Conservation (phyloP, 2,888 invertebrate genomes). For the Trissoscelio sp. region DNA sequence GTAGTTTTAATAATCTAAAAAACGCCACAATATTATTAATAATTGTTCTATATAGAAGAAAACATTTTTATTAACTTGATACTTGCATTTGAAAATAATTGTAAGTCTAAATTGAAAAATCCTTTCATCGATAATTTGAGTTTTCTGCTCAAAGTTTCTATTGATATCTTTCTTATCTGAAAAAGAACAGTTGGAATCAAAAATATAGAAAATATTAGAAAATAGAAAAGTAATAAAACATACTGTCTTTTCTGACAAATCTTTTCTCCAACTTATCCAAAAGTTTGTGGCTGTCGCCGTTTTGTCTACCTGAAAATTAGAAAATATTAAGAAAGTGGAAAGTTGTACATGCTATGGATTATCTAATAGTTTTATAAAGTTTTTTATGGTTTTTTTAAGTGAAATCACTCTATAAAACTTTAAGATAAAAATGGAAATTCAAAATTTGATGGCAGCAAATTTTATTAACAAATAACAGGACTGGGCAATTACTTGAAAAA, state of each 20-base stretch:
- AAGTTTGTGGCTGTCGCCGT: neutral
- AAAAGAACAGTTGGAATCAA: neutral
- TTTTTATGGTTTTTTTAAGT: too few relatives aligned
- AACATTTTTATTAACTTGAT: neutral
- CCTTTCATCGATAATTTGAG: constrained; percentile 16
- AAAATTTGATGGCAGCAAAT: too few relatives aligned
- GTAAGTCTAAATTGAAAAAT: constrained; percentile 22
- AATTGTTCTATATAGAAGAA: neutral
- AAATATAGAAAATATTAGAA: neutral
- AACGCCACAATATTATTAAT: constrained; percentile 3
- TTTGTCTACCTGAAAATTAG: constrained; percentile 34
- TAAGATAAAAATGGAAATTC: too few relatives aligned
- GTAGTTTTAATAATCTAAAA: constrained; percentile 26
- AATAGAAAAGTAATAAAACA: neutral
- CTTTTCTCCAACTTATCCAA: constrained; percentile 5
- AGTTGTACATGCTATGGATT: too few relatives aligned
- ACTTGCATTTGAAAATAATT: constrained; percentile 22
- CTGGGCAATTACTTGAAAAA: too few relatives aligned
- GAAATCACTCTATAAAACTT: too few relatives aligned
- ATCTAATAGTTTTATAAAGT: too few relatives aligned
- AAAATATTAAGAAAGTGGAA: too few relatives aligned
- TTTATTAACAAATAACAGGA: too few relatives aligned
- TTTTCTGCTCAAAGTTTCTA: neutral
- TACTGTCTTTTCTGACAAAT: constrained; percentile 1
- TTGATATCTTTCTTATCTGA: constrained; percentile 11